Evolutionary conservation across 2,797 vertebrate genomes (phyloP).

Genomic region (Propithecus deckenii): DNA sequence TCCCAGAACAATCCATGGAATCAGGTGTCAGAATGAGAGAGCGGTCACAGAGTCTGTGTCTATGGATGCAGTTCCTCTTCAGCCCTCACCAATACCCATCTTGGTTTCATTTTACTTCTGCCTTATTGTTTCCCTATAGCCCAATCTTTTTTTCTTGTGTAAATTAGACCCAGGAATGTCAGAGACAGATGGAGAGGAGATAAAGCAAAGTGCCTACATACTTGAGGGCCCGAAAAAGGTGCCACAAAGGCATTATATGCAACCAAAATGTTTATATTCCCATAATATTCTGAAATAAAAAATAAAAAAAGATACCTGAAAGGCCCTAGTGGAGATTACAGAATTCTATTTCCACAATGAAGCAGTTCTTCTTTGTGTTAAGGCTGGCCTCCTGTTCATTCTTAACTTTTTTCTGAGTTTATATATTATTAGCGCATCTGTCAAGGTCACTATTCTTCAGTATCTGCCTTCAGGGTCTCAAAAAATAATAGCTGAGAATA

Average conservation of each 20-base stretch:
- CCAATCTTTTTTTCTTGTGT: neutral
- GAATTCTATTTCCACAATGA: neutral
- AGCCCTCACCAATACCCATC: neutral
- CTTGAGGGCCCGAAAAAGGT: neutral
- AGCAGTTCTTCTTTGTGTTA: neutral
- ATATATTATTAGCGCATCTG: neutral
- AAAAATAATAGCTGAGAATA: neutral
- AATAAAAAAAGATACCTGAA: neutral
- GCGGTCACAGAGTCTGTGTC: neutral
- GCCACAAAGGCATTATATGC: neutral
- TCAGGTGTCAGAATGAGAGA: neutral
- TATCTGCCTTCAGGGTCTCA: neutral
- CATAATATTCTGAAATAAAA: too few species aligned
- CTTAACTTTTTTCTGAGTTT: neutral
- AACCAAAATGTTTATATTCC: too few species aligned
- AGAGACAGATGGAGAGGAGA: neutral
- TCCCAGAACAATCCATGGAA: neutral
- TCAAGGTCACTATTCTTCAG: neutral
- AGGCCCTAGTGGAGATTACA: neutral
- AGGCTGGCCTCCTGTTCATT: neutral
- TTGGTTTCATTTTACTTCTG: neutral
- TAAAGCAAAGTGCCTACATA: neutral
- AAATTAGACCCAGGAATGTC: neutral
- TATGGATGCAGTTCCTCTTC: neutral
- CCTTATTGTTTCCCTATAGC: neutral